A percentile compares a stretch with the other conserved stretches of the same genome.
phyloP scores from a whole-genome alignment of 2,888 invertebrate genomes.

The Melipona bicolor region DNA sequence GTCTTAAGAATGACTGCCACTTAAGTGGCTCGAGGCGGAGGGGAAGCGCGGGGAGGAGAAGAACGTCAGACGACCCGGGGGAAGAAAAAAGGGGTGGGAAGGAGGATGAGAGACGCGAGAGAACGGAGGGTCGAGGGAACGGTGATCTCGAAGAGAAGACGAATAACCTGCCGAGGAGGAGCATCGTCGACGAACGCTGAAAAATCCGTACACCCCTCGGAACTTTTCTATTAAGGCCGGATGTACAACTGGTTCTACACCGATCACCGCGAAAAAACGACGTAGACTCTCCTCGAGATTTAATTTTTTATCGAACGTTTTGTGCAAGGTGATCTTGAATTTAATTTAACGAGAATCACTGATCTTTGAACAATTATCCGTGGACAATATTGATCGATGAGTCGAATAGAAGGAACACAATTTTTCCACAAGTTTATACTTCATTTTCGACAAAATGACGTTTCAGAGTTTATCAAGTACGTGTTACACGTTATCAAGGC shows the following conservation, averaged over 20 bases:
- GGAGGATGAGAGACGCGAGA: constrained; percentile 12
- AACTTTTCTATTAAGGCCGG: constrained; percentile 57
- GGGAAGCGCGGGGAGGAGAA: constrained; percentile 6
- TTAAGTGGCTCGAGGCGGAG: constrained; percentile 42
- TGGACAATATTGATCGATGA: too few relatives aligned
- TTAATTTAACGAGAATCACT: too few relatives aligned
- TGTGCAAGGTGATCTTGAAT: too few relatives aligned
- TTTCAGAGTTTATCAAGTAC: too few relatives aligned
- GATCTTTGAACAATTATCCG: too few relatives aligned
- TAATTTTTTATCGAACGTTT: too few relatives aligned
- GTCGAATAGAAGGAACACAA: too few relatives aligned
- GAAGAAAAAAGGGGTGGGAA: not conserved
- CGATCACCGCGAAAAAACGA: not conserved
- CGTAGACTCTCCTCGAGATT: not conserved
- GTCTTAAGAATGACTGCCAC: constrained; percentile 58
- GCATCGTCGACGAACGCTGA: constrained; percentile 33
- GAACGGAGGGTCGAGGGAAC: constrained; percentile 3
- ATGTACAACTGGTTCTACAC: constrained; percentile 35
- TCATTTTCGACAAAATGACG: too few relatives aligned
- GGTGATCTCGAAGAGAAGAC: constrained; percentile 58
- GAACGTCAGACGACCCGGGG: constrained; percentile 18
- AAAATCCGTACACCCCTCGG: constrained; percentile 20
- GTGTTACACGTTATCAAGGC: too few relatives aligned
- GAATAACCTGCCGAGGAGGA: constrained; percentile 44
- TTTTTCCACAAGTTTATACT: too few relatives aligned